Conservation (phyloP, 1,140 invertebrate genomes). For the Drosophila quadrilineata region DNA sequence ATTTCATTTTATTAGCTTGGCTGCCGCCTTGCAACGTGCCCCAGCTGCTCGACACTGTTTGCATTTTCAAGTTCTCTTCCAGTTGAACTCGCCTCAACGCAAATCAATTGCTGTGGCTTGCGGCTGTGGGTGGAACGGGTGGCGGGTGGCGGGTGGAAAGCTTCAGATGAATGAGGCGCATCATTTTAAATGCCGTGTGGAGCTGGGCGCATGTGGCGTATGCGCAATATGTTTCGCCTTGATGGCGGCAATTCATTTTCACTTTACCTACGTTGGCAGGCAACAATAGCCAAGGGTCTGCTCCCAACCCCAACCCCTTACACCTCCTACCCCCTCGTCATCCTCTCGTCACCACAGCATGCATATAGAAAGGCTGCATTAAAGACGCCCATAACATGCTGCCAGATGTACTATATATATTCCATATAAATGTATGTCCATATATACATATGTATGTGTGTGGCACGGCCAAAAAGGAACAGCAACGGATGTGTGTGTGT, state of each 20-base stretch:
- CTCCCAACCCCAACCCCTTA: constrained; percentile 15
- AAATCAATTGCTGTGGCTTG: constrained; percentile 13
- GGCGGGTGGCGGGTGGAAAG: too few species aligned
- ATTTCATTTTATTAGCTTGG: constrained; percentile 64
- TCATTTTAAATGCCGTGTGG: constrained; percentile 48
- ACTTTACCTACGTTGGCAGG: constrained; percentile 46
- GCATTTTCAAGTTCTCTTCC: constrained; percentile 2
- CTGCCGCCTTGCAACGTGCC: constrained; percentile 1
- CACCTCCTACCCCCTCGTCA: background rate
- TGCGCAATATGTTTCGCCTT: constrained; percentile 53
- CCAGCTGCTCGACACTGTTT: constrained; percentile 11
- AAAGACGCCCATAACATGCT: constrained; percentile 51
- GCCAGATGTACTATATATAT: too few species aligned
- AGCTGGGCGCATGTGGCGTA: constrained; percentile 42
- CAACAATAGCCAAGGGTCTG: constrained; percentile 44
- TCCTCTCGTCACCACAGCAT: constrained; percentile 20
- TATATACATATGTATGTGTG: background rate
- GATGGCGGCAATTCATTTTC: constrained; percentile 62
- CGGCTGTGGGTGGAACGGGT: too few species aligned
- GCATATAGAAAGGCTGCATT: constrained; percentile 62
- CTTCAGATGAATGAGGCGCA: too few species aligned
- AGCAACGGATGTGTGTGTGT: too few species aligned
- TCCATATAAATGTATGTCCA: too few species aligned
- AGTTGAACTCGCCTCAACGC: background rate
- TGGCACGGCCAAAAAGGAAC: constrained; percentile 5